Percentiles rank a stretch among this genome's conserved stretches.
Evolutionary conservation across 2,888 invertebrate genomes (phyloP).

Genomic region (Chelonus formosanus): DNA sequence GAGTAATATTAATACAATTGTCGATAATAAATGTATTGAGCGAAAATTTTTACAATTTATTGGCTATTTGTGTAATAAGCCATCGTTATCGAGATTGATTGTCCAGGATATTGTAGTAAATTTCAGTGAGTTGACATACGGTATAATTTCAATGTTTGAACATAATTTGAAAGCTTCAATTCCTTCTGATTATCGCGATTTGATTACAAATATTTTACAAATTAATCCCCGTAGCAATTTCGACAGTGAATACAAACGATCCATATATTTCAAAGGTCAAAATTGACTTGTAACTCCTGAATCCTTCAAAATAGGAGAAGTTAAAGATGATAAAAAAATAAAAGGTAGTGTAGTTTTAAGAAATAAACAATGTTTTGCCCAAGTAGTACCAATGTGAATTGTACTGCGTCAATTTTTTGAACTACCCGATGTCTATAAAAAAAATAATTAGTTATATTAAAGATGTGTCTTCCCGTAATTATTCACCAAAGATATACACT

Average conservation of each 20-base stretch:
- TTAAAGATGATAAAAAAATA: background rate
- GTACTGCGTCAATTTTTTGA: background rate
- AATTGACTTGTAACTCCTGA: background rate
- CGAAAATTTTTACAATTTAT: no score
- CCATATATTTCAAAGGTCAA: background rate
- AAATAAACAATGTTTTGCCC: slow-evolving; percentile 4
- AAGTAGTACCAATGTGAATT: background rate
- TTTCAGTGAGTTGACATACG: slow-evolving; percentile 3
- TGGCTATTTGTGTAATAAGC: no score
- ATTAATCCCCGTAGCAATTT: background rate
- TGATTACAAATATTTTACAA: background rate
- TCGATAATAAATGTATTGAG: slow-evolving; percentile 2
- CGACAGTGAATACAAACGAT: background rate
- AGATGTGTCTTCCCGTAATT: background rate
- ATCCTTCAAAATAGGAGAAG: background rate
- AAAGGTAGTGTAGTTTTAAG: background rate
- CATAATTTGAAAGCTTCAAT: background rate
- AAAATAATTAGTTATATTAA: background rate
- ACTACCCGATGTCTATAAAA: background rate
- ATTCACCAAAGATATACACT: background rate
- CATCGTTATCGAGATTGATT: slow-evolving; percentile 12
- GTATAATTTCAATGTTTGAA: background rate
- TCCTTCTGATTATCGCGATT: background rate
- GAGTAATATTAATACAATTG: background rate
- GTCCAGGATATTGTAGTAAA: slow-evolving; percentile 23